Evolutionary conservation across 2,113 vertebrate species (phyloP).

Genomic region (Axis porcinus): DNA sequence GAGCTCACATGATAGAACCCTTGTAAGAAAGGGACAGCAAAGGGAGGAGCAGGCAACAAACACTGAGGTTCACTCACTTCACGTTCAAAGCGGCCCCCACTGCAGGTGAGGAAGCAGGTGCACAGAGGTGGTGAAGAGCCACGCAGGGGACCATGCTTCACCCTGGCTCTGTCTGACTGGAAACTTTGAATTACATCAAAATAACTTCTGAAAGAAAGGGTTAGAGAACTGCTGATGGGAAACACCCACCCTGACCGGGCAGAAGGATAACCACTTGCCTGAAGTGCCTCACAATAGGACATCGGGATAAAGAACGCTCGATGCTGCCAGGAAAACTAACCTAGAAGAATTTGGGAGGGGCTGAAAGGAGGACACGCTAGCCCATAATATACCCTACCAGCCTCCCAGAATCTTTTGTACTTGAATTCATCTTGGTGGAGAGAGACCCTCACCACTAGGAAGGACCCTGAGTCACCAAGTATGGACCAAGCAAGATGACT

Average conservation of each 20-base stretch:
- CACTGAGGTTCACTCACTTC: background rate
- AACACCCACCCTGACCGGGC: background rate
- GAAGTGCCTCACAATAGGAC: background rate
- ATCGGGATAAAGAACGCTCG: rapidly evolving
- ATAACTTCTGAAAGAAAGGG: background rate
- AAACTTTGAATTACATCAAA: background rate
- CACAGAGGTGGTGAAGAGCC: background rate
- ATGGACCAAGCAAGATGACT: background rate
- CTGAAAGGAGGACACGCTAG: background rate
- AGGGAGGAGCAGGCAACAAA: background rate
- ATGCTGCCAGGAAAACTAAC: background rate
- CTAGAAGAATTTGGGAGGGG: background rate
- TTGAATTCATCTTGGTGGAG: background rate
- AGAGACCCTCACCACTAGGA: background rate
- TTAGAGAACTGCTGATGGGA: background rate
- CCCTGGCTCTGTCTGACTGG: background rate
- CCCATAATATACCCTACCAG: background rate
- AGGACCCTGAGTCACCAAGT: background rate
- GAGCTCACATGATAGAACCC: background rate
- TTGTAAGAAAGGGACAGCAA: background rate
- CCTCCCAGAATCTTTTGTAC: background rate
- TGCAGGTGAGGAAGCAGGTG: background rate
- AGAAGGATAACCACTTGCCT: background rate
- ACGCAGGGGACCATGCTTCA: background rate
- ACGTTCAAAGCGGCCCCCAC: background rate